These are phyloP conservation scores for Cataglyphis hispanica DNA, from an alignment of 1,140 invertebrate genomes.

Conservation along the genomic window DNA sequence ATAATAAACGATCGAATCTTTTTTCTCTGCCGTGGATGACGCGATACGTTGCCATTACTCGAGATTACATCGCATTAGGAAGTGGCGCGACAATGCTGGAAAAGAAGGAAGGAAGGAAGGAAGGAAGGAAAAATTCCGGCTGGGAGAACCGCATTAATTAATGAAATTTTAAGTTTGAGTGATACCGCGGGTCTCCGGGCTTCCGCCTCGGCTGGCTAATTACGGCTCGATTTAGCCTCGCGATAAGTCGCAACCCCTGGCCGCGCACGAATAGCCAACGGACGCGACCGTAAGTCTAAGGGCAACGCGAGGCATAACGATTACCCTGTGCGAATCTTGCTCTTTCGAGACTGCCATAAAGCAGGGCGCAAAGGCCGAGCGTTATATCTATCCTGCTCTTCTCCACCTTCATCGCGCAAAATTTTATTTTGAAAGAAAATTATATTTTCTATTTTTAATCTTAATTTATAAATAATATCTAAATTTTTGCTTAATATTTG, in stretches of 20 bases:
- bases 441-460: no score
- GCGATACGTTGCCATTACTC: slow-evolving; percentile 12
- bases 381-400: background rate
- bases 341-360: slow-evolving; percentile 3
- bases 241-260: slow-evolving; percentile 74
- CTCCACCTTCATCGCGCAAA: background rate
- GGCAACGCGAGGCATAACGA: slow-evolving; percentile 59
- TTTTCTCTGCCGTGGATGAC: background rate
- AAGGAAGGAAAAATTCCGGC: slow-evolving; percentile 38
- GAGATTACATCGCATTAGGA: slow-evolving; percentile 45
- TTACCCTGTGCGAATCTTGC: slow-evolving; percentile 59
- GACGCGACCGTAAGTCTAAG: slow-evolving; percentile 45
- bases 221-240: slow-evolving; percentile 73
- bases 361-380: background rate
- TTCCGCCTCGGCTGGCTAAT: slow-evolving; percentile 73
- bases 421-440: no score
- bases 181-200: slow-evolving; percentile 68
- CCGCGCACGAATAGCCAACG: slow-evolving; percentile 63
- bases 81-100: background rate
- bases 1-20: background rate
- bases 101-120: no score
- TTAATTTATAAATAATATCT: no score
- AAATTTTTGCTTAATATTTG: no score
- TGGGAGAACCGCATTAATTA: slow-evolving; percentile 73
- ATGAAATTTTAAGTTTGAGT: slow-evolving; percentile 76